Evolutionary conservation across 2,113 vertebrate genomes (phyloP), one percentile per base, ranked within the genome.

Genomic region (Odobenus rosmarus): DNA sequence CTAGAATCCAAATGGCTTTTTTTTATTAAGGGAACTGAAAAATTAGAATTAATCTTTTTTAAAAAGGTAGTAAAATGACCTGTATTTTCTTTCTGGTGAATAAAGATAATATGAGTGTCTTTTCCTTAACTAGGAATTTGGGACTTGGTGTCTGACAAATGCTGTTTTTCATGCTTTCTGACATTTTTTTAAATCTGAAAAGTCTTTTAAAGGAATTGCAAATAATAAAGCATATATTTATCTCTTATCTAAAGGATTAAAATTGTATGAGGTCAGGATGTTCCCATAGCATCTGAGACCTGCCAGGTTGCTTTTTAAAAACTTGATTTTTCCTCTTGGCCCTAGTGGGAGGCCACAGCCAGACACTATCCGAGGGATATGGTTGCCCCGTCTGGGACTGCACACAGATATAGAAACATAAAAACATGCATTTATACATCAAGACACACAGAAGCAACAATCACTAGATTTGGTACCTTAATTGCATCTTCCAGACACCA

Each of bases 41-140:
- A 88, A 71, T 36, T 86, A 1, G 57, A 83, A 23, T 86, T 89
- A 28, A 59, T 55, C 87, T 9, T 76, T 74, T 87, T 77, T 1
- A 84, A 93, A 90, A 76, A 42, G 28, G 21, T 49, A 16, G 18
- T 39, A 80, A 69, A 14, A 21, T 87, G 18, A 3, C 21, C 67
- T 55, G 6, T 33, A 16, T 42, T 85, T 82, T 51, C 57, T 84
- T 81, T 92, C 87, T 96, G 46, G 49, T 84, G 49, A 93, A 83
- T 57, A 90, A 64, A 84, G n/a, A 87, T 5, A 84, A 24, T 86
- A 14, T 80, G 36, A 87, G 36, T 90, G 0, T 77, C 7, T 90
- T 82, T 81, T 93, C 16, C n/a, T 72, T 85, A 76, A 82, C 42
- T 72, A 82, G 83, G 12, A 83, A 87, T 90, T 89, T 69, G 91